These are phyloP conservation scores for Ceratotherium simum DNA, from an alignment of 2,113 vertebrate genomes.

Conservation along the genomic window DNA sequence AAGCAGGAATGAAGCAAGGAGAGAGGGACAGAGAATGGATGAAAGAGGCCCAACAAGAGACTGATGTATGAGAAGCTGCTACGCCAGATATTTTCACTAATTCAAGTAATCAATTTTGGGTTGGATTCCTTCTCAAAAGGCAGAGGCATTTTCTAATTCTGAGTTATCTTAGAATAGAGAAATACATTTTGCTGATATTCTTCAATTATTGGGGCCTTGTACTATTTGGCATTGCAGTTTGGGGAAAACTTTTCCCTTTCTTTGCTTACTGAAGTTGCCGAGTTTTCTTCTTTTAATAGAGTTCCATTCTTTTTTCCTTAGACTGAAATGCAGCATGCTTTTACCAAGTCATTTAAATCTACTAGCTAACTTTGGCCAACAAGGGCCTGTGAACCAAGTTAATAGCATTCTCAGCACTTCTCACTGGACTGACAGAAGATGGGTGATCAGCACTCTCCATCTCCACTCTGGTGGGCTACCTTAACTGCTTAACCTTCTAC, in stretches of 20 bases:
- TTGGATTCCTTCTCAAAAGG: slow-evolving; percentile 5
- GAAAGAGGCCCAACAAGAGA: not conserved
- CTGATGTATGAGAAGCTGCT: not conserved
- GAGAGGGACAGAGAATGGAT: not conserved
- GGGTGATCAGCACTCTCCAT: not conserved
- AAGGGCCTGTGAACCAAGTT: not conserved
- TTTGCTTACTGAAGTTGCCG: not conserved
- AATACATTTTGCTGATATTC: not conserved
- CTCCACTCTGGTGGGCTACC: not conserved
- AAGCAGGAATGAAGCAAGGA: not conserved
- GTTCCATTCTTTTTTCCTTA: not conserved
- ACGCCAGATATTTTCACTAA: slow-evolving; percentile 1
- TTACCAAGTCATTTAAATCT: not conserved
- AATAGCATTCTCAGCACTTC: not conserved
- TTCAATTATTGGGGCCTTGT: not conserved
- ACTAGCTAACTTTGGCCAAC: not conserved
- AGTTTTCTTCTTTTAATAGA: slow-evolving; percentile 21
- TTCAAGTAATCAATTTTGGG: not conserved
- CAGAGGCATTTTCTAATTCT: not conserved
- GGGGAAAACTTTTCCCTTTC: not conserved
- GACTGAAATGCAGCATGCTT: not conserved
- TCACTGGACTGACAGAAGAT: not conserved
- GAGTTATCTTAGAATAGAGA: not conserved
- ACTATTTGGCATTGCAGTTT: not conserved
- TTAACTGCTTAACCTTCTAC: not conserved